Conservation (phyloP, 2,797 vertebrate species). For the Falco berigora region DNA sequence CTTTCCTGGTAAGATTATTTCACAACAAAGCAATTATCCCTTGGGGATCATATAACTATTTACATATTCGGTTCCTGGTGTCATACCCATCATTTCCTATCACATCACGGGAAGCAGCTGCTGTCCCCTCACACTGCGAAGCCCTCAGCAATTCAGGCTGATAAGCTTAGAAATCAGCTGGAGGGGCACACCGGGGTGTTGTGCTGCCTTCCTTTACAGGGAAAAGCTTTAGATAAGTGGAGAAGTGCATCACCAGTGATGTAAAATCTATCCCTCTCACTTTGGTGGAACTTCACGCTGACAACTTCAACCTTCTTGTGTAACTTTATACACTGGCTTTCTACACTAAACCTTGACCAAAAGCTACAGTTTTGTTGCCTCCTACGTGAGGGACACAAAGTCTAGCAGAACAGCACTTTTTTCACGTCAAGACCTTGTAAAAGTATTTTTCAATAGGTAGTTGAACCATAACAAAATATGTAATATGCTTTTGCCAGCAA, state of each 20-base stretch:
- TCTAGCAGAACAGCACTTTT: background rate
- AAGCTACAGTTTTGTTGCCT: background rate
- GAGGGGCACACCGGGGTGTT: background rate
- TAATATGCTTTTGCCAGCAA: background rate
- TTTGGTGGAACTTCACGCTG: background rate
- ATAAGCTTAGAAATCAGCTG: background rate
- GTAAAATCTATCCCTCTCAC: background rate
- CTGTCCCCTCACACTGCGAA: background rate
- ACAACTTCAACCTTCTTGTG: background rate
- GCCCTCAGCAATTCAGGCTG: background rate
- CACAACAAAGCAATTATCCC: background rate
- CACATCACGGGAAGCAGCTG: background rate
- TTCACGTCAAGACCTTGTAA: background rate
- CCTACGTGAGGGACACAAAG: background rate
- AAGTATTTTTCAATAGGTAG: background rate
- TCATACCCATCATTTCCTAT: background rate
- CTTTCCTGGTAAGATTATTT: constrained; percentile 9
- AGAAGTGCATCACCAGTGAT: background rate
- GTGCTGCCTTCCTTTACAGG: background rate
- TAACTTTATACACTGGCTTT: background rate
- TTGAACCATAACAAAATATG: background rate
- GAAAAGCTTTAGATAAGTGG: background rate
- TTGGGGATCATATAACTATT: background rate
- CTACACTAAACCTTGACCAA: background rate
- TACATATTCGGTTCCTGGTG: constrained; percentile 12